Evolutionary conservation across 1,140 invertebrate species (phyloP).

Genomic region (Anoplophora glabripennis): DNA sequence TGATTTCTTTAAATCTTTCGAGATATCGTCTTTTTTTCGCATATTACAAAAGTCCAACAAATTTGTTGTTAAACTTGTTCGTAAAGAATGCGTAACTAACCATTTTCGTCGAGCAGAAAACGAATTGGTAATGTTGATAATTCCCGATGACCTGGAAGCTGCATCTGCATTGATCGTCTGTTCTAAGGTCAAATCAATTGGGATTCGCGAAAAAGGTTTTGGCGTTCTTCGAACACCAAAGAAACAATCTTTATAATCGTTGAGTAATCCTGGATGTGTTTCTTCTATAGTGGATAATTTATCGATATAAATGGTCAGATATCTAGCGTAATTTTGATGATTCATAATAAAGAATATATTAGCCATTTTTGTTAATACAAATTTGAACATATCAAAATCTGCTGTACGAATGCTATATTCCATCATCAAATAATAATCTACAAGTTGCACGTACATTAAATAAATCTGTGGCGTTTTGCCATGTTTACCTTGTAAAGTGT

Average conservation of each 20-base stretch:
- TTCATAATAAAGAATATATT: constrained; percentile 23
- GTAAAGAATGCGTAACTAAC: constrained; percentile 4
- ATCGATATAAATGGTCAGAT: constrained; percentile 11
- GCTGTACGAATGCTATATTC: constrained; percentile 16
- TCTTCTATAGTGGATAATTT: constrained; percentile 21
- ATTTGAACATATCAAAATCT: constrained; percentile 19
- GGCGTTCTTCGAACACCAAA: constrained; percentile 16
- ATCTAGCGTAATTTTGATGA: constrained; percentile 24
- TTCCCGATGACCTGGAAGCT: constrained; percentile 19
- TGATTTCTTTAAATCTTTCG: constrained; percentile 4
- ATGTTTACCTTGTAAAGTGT: constrained; percentile 23
- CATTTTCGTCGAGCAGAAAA: constrained; percentile 22
- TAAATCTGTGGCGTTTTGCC: constrained; percentile 25
- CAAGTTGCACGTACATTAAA: constrained; percentile 11
- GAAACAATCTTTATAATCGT: constrained; percentile 16
- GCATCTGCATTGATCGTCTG: constrained; percentile 31
- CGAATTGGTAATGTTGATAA: constrained; percentile 28
- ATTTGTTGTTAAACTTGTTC: constrained; percentile 6
- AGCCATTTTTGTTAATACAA: constrained; percentile 21
- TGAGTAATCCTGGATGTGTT: constrained; percentile 21
- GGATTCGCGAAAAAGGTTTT: constrained; percentile 22
- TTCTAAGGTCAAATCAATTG: constrained; percentile 24
- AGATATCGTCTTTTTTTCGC: not conserved
- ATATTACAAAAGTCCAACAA: constrained; percentile 7
- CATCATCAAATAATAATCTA: constrained; percentile 16